These are phyloP conservation scores for Epistrophella euchroma DNA, from an alignment of 2,888 invertebrate genomes.

Conservation along the genomic window DNA sequence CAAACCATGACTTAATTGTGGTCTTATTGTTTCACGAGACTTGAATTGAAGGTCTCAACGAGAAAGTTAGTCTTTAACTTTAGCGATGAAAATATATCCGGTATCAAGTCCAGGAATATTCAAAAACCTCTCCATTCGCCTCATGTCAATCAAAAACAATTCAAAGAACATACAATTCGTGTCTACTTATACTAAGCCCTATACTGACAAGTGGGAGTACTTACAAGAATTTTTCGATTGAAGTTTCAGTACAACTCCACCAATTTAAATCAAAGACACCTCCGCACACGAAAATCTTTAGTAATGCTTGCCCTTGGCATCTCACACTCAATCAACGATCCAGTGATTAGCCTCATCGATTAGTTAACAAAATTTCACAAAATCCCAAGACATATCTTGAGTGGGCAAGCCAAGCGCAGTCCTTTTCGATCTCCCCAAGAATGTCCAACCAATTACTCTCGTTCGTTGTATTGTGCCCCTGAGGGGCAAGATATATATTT, in stretches of 20 bases:
- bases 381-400: conserved; percentile 34
- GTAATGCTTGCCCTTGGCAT: not conserved
- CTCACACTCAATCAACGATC: conserved; percentile 53
- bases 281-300: not conserved
- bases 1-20: no score
- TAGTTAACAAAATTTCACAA: conserved; percentile 62
- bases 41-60: no score
- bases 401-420: conserved; percentile 40
- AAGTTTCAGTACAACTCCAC: not conserved
- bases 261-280: conserved; percentile 30
- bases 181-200: not conserved
- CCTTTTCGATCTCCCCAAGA: conserved; percentile 26
- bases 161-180: not conserved
- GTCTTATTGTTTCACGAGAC: no score
- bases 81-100: no score
- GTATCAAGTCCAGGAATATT: no score
- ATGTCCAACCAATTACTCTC: conserved; percentile 66
- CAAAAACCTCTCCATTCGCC: no score
- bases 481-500: conserved; percentile 5
- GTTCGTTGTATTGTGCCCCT: conserved; percentile 11
- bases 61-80: no score
- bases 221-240: not conserved
- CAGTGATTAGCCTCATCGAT: conserved; percentile 63
- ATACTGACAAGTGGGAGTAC: not conserved
- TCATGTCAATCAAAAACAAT: no score